phyloP scores from a whole-genome alignment of 2,797 vertebrate species.

The Cetoscarus ocellatus region DNA sequence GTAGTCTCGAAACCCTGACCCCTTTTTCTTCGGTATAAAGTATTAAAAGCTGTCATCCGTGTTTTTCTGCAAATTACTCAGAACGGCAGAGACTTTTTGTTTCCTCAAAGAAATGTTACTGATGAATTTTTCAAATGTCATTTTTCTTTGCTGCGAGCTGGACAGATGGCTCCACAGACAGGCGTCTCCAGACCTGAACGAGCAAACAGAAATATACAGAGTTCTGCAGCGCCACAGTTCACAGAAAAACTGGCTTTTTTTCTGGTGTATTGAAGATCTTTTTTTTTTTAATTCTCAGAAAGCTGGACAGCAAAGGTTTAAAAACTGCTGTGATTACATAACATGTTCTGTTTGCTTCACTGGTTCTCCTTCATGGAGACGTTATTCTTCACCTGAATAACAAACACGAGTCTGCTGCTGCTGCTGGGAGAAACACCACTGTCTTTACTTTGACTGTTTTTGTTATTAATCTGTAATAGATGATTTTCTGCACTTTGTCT shows the following conservation, averaged over 20 bases:
- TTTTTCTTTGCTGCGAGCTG: not conserved
- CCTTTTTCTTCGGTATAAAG: not conserved
- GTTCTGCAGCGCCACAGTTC: not conserved
- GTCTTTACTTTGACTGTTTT: not conserved
- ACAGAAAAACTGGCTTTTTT: not conserved
- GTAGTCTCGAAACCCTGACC: not conserved
- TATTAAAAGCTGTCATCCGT: not conserved
- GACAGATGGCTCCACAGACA: not conserved
- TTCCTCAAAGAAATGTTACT: not conserved
- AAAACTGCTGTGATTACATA: conserved; percentile 20
- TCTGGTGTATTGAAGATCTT: not conserved
- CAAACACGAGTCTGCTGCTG: conserved; percentile 19
- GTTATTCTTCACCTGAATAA: conserved; percentile 28
- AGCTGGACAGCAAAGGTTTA: conserved; percentile 11
- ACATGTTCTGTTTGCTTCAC: conserved; percentile 27
- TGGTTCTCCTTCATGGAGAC: conserved; percentile 32
- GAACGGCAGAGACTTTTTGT: not conserved
- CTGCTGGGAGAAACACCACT: not conserved
- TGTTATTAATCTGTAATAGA: not conserved
- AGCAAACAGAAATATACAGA: not conserved
- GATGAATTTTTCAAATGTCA: not conserved
- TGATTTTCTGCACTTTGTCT: conserved; percentile 25
- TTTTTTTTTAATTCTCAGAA: not conserved
- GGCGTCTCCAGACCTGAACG: conserved; percentile 4
- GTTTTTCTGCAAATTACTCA: not conserved